Conservation (phyloP, 2,888 invertebrate species). For the Hartigia nigra region DNA sequence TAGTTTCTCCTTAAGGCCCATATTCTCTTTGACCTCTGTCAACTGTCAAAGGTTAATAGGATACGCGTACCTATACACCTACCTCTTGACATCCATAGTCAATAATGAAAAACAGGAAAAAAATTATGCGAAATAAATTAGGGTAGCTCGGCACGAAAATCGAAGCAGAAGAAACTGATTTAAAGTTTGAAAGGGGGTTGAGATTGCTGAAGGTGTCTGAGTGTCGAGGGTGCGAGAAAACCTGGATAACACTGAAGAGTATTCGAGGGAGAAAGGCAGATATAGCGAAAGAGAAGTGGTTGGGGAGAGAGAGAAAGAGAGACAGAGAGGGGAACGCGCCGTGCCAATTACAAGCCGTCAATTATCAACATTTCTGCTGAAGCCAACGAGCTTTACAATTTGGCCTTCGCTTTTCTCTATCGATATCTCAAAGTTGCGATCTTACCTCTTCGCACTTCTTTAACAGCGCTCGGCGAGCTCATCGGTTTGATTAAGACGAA, state of each 20-base stretch:
- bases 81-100: not conserved
- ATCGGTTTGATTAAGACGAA: not conserved
- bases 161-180: constrained; percentile 40
- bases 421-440: not conserved
- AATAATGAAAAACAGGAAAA: not conserved
- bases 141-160: constrained; percentile 14
- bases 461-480: not conserved
- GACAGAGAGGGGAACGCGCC: constrained; percentile 14
- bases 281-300: not conserved
- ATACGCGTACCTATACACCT: not conserved
- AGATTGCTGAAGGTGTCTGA: constrained; percentile 26
- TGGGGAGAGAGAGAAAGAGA: not conserved
- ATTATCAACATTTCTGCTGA: constrained; percentile 21
- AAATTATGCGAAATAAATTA: not conserved
- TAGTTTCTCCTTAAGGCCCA: not conserved
- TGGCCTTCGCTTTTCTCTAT: not conserved
- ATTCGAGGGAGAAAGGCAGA: not conserved
- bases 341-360: constrained; percentile 34
- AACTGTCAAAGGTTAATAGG: not conserved
- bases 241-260: not conserved
- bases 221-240: constrained; percentile 11
- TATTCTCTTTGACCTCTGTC: not conserved
- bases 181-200: constrained; percentile 34
- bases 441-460: not conserved
- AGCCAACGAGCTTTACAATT: not conserved